These are phyloP conservation scores for Brachycybe producta DNA, from an alignment of 2,888 invertebrate genomes.

Conservation along the genomic window DNA sequence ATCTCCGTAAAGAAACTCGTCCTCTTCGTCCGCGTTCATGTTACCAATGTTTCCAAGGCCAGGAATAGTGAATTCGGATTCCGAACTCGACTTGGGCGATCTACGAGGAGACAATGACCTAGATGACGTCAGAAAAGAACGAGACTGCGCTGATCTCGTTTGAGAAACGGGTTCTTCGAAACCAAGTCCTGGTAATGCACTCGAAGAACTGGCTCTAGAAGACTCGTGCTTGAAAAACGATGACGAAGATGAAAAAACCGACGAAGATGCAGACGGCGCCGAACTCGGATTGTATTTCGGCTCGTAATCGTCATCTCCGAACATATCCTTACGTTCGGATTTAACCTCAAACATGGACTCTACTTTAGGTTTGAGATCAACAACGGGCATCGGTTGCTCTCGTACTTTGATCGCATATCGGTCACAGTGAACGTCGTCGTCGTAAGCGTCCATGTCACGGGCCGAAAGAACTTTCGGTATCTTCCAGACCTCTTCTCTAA, in stretches of 20 bases:
- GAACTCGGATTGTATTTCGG: not conserved
- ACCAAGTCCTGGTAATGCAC: not conserved
- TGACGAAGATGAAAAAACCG: not conserved
- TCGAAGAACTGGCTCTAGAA: not conserved
- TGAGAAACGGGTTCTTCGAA: no score
- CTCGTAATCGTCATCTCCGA: not conserved
- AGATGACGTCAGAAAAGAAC: not conserved
- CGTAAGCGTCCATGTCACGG: constrained; percentile 9
- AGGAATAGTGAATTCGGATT: constrained; percentile 13
- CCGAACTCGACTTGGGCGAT: not conserved
- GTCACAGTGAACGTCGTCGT: not conserved
- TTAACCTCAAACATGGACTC: not conserved
- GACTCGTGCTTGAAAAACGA: not conserved
- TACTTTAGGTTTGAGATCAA: not conserved
- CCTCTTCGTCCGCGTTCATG: constrained; percentile 29
- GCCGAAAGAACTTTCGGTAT: constrained; percentile 1
- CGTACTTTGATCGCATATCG: not conserved
- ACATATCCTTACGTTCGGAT: not conserved
- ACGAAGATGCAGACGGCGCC: not conserved
- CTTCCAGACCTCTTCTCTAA: constrained; percentile 3
- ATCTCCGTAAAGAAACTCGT: constrained; percentile 30
- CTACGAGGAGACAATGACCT: not conserved
- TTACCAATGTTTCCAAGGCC: constrained; percentile 16
- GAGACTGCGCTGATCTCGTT: no score
- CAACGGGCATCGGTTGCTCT: not conserved